Evolutionary conservation across 2,888 invertebrate species (phyloP).

Genomic region (Acleris laterana): DNA sequence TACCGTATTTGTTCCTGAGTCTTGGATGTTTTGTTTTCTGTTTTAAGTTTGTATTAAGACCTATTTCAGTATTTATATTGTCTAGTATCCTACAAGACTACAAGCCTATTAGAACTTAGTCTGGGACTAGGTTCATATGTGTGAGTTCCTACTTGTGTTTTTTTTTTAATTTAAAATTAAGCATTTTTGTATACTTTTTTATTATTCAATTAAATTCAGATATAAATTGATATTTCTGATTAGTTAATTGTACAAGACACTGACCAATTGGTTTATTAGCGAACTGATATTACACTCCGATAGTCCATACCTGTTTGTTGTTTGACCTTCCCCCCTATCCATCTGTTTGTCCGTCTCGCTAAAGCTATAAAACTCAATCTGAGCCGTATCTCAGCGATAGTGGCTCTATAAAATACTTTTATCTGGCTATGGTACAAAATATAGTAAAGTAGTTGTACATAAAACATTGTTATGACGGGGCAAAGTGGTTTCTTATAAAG

Average conservation of each 20-base stretch:
- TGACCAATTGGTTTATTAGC: conserved; percentile 13
- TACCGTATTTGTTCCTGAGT: too few relatives aligned
- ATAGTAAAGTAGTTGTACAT: conserved; percentile 6
- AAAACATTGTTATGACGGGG: conserved; percentile 15
- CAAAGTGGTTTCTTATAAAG: conserved; percentile 5
- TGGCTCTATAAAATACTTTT: conserved; percentile 30
- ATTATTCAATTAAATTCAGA: background rate
- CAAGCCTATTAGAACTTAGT: too few relatives aligned
- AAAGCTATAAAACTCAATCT: conserved; percentile 35
- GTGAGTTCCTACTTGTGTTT: too few relatives aligned
- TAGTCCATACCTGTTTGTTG: conserved; percentile 34
- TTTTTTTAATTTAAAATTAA: too few relatives aligned
- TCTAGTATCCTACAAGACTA: too few relatives aligned
- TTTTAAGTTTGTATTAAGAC: too few relatives aligned
- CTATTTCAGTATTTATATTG: too few relatives aligned
- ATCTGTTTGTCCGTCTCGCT: conserved; percentile 36
- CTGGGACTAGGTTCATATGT: too few relatives aligned
- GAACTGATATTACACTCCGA: conserved; percentile 16
- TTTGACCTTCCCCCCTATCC: conserved; percentile 32
- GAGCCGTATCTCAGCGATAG: conserved; percentile 28
- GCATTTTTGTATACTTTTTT: background rate
- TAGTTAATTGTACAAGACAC: background rate
- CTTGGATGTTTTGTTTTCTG: too few relatives aligned
- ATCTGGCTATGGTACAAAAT: conserved; percentile 26
- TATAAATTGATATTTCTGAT: background rate